Percentiles rank a stretch among this genome's conserved stretches.
Evolutionary conservation across 1,140 invertebrate species (phyloP).

Genomic region (Zaprionus ghesquierei): DNA sequence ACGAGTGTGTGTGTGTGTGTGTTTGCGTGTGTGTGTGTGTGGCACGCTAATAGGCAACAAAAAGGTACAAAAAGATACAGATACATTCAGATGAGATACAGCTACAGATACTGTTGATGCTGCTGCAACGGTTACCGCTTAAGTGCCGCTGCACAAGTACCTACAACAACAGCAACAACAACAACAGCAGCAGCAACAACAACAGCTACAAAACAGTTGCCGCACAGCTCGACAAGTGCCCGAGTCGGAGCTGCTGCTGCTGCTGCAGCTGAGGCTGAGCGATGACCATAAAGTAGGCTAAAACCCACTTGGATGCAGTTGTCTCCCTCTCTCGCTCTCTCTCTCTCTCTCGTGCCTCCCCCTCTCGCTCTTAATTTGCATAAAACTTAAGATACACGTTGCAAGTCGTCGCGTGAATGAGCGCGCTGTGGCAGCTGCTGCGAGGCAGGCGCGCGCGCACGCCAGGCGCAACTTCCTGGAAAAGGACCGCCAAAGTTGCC

Average conservation of each 20-base stretch:
- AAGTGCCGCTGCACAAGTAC: conserved; percentile 53
- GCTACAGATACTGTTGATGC: conserved; percentile 32
- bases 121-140: conserved; percentile 63
- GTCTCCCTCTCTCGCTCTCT: neutral
- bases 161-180: conserved; percentile 20
- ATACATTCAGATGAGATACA: conserved; percentile 9
- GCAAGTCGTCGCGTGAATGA: conserved; percentile 58
- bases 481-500: conserved; percentile 78
- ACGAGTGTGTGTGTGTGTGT: conserved; percentile 1
- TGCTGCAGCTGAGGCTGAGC: conserved; percentile 45
- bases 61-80: conserved; percentile 63
- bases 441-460: conserved; percentile 57
- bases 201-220: conserved; percentile 32
- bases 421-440: conserved; percentile 65
- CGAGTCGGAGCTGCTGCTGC: neutral
- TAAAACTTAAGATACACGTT: conserved; percentile 67
- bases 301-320: conserved; percentile 57
- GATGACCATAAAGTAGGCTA: conserved; percentile 76
- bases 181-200: conserved; percentile 17
- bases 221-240: conserved; percentile 42
- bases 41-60: conserved; percentile 74
- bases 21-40: conserved; percentile 21
- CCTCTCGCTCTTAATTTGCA: conserved; percentile 68
- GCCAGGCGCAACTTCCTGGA: conserved; percentile 79
- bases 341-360: neutral